Conservation (phyloP, 2,113 vertebrate species). For the Hydrochoerus hydrochaeris region DNA sequence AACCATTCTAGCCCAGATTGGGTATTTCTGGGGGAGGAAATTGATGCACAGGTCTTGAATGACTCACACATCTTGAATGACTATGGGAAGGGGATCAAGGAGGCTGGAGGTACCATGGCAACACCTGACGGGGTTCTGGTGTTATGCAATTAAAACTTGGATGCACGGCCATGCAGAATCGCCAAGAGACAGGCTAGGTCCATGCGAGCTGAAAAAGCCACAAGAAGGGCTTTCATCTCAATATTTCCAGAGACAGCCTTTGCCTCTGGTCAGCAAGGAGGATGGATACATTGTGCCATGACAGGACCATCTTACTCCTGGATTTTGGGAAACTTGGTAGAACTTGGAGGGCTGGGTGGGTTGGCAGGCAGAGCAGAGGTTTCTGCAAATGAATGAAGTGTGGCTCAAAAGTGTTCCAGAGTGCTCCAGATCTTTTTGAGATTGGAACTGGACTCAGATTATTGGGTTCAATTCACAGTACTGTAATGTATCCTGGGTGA, state of each 20-base stretch:
- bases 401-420: background rate
- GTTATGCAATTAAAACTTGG: constrained; percentile 24
- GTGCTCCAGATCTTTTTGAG: background rate
- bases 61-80: background rate
- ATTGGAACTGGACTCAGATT: background rate
- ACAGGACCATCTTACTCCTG: background rate
- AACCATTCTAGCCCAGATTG: background rate
- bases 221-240: background rate
- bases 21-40: background rate
- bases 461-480: background rate
- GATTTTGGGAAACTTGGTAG: background rate
- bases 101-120: background rate
- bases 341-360: background rate
- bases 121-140: background rate
- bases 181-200: background rate
- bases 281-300: accelerated
- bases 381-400: background rate
- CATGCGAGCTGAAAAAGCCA: background rate
- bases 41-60: background rate
- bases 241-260: accelerated
- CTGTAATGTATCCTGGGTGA: background rate
- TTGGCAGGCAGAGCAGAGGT: background rate
- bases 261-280: background rate
- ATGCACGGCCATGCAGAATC: background rate
- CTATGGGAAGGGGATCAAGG: background rate